Conservation (phyloP, 2,888 invertebrate genomes). For the Tortricodes alternella region DNA sequence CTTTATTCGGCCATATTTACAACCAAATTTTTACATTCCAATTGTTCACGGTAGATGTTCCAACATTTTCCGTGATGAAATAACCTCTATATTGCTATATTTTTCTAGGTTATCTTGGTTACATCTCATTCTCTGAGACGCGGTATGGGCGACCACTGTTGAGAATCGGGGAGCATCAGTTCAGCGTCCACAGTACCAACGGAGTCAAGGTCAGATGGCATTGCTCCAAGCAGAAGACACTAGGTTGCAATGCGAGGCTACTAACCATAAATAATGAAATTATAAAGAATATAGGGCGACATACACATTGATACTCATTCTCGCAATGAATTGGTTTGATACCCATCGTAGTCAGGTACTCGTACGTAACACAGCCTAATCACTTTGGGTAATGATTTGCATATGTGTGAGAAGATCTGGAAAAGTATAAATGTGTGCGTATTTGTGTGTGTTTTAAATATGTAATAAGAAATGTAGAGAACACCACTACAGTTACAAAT, state of each 20-base stretch:
- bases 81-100: neutral
- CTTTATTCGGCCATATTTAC: too few species aligned
- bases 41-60: too few species aligned
- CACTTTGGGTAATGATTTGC: too few species aligned
- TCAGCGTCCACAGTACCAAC: slow-evolving; percentile 24
- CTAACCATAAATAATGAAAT: slow-evolving; percentile 32
- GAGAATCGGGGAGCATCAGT: slow-evolving; percentile 31
- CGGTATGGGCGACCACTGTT: slow-evolving; percentile 34
- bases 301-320: slow-evolving; percentile 14
- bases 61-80: neutral
- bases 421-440: too few species aligned
- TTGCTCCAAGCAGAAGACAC: slow-evolving; percentile 33
- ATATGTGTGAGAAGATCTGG: too few species aligned
- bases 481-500: too few species aligned
- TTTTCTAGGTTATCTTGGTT: neutral
- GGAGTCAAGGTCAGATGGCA: slow-evolving; percentile 38
- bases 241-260: slow-evolving; percentile 35
- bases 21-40: too few species aligned
- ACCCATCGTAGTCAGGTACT: too few species aligned
- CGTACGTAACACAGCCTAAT: too few species aligned
- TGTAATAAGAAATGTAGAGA: too few species aligned
- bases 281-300: slow-evolving; percentile 23
- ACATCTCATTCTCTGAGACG: neutral
- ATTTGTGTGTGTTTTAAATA: too few species aligned
- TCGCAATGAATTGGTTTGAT: too few species aligned